Conservation (phyloP, 1,140 invertebrate species). For the Goniozus legneri region DNA sequence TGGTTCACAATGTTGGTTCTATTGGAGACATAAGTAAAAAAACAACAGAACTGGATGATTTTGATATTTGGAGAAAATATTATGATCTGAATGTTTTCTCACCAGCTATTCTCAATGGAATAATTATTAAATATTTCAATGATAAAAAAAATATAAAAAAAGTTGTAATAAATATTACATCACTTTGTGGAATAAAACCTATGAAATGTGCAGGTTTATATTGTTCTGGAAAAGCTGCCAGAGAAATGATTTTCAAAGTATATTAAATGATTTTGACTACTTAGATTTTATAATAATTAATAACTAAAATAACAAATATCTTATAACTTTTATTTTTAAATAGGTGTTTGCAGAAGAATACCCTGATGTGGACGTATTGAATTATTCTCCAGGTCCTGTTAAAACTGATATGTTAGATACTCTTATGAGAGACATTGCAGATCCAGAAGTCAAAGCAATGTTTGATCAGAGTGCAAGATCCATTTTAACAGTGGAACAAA, state of each 20-base stretch:
- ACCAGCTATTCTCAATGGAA: conserved; percentile 71
- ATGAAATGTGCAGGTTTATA: conserved; percentile 76
- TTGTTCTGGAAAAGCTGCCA: conserved; percentile 83
- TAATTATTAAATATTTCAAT: conserved; percentile 65
- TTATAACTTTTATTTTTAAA: conserved; percentile 2
- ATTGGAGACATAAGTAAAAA: conserved; percentile 70
- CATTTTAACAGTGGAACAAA: conserved; percentile 72
- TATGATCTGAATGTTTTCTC: conserved; percentile 80
- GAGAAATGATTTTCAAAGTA: conserved; percentile 87
- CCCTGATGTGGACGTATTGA: conserved; percentile 72
- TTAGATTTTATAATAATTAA: neutral
- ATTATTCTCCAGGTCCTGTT: conserved; percentile 91
- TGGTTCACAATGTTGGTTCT: conserved; percentile 89
- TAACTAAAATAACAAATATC: conserved; percentile 6
- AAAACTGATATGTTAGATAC: conserved; percentile 85
- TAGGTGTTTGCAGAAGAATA: conserved; percentile 77
- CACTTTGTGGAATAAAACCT: conserved; percentile 74
- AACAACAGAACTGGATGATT: conserved; percentile 60
- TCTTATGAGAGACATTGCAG: conserved; percentile 59
- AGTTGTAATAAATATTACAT: conserved; percentile 84
- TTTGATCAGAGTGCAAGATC: conserved; percentile 62
- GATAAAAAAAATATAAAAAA: conserved; percentile 46
- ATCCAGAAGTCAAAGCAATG: conserved; percentile 58
- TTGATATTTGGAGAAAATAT: conserved; percentile 63
- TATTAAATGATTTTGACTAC: too few relatives aligned